A percentile compares a stretch with the other conserved stretches of the same genome.
Evolutionary conservation across 1,140 invertebrate genomes (phyloP).

Genomic region (Parapsyche elsis): DNA sequence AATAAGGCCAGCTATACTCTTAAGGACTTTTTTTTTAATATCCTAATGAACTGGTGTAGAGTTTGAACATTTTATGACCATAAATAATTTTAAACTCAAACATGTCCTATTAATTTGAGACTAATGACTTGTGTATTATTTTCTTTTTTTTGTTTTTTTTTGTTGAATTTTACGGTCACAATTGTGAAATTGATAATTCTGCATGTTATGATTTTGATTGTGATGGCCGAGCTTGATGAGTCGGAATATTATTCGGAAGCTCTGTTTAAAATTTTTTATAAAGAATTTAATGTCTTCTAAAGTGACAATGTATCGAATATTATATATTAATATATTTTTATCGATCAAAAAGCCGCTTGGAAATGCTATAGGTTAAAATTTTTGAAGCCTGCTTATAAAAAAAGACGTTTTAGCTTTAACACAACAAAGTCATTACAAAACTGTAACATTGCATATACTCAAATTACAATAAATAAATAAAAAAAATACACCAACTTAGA

Average conservation of each 20-base stretch:
- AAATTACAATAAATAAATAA: constrained; percentile 39
- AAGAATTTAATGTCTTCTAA: too few relatives aligned
- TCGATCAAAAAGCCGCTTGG: neutral
- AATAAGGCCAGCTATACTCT: constrained; percentile 53
- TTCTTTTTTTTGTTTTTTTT: too few relatives aligned
- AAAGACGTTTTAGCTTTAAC: constrained; percentile 47
- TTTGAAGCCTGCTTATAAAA: neutral
- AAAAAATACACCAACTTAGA: constrained; percentile 56
- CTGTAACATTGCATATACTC: constrained; percentile 27
- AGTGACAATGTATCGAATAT: neutral
- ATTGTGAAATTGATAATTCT: too few relatives aligned
- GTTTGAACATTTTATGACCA: constrained; percentile 10
- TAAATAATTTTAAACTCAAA: neutral
- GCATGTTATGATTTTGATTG: too few relatives aligned
- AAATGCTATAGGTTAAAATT: neutral
- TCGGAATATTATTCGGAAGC: too few relatives aligned
- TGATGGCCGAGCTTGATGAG: too few relatives aligned
- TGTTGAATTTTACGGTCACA: too few relatives aligned
- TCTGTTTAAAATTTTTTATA: too few relatives aligned
- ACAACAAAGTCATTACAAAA: constrained; percentile 38
- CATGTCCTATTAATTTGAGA: constrained; percentile 13
- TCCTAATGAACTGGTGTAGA: constrained; percentile 8
- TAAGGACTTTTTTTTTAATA: constrained; percentile 47
- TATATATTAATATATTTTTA: neutral
- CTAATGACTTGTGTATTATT: too few relatives aligned